phyloP scores from a whole-genome alignment of 2,113 vertebrate genomes.

The Ramphastos sulfuratus region DNA sequence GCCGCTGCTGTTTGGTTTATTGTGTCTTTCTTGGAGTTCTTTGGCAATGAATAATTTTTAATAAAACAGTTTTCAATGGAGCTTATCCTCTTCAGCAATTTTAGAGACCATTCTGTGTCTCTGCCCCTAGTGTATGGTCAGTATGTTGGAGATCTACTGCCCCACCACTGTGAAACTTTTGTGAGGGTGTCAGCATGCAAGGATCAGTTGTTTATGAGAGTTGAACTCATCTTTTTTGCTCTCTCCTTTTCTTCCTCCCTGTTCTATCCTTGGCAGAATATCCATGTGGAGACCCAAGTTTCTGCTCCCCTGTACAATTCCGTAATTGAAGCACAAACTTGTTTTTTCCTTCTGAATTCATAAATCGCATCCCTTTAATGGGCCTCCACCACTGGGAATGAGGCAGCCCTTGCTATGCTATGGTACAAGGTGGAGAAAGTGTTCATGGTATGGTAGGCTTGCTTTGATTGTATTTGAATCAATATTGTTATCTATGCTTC shows the following conservation, averaged over 20 bases:
- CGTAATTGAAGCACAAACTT: background rate
- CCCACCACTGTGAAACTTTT: no score
- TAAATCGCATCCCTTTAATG: background rate
- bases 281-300: background rate
- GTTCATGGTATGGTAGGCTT: background rate
- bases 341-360: background rate
- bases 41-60: background rate
- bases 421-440: background rate
- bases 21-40: background rate
- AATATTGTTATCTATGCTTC: background rate
- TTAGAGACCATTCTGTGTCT: rapidly evolving
- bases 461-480: background rate
- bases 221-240: background rate
- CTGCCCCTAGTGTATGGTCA: background rate
- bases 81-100: background rate
- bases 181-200: background rate
- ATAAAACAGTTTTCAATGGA: background rate
- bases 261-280: background rate
- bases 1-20: background rate
- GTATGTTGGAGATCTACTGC: background rate
- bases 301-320: background rate
- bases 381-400: background rate
- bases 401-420: background rate
- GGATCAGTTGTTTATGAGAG: background rate
- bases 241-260: background rate